A percentile compares a stretch with the other conserved stretches of the same genome.
These are phyloP conservation scores for Neodon shergylaensis DNA, from an alignment of 2,113 vertebrate species.

Conservation along the genomic window DNA sequence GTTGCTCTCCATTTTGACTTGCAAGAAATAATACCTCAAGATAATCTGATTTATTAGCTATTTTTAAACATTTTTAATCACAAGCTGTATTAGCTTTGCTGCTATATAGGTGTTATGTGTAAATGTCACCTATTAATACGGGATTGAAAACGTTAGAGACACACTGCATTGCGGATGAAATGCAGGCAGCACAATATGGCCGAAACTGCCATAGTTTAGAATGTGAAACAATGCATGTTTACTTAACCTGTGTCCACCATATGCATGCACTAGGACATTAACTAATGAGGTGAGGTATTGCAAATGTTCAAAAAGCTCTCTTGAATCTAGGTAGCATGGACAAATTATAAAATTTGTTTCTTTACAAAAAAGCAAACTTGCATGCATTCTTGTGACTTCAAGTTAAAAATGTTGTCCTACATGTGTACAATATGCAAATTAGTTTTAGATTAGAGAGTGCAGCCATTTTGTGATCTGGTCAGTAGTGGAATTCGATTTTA, in stretches of 20 bases:
- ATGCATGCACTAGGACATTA: slow-evolving; percentile 95
- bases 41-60: slow-evolving; percentile 97
- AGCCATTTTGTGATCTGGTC: slow-evolving; percentile 93
- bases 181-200: slow-evolving; percentile 94
- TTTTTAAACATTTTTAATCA: slow-evolving; percentile 96
- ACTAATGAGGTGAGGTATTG: slow-evolving; percentile 88
- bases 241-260: slow-evolving; percentile 92
- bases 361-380: slow-evolving; percentile 91
- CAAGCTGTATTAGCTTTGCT: slow-evolving; percentile 99
- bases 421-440: slow-evolving; percentile 94
- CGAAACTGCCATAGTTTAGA: slow-evolving; percentile 92
- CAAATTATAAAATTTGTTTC: slow-evolving; percentile 88
- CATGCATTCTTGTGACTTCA: slow-evolving; percentile 96
- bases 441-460: slow-evolving; percentile 95
- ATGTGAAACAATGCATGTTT: slow-evolving; percentile 96
- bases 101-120: slow-evolving; percentile 98
- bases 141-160: slow-evolving; percentile 91
- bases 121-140: slow-evolving; percentile 95
- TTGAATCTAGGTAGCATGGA: slow-evolving; percentile 95
- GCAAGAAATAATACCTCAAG: slow-evolving; percentile 98
- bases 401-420: slow-evolving; percentile 92
- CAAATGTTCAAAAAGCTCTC: slow-evolving; percentile 87
- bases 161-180: slow-evolving; percentile 91
- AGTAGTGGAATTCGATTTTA: slow-evolving; percentile 91
- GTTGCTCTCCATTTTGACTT: slow-evolving; percentile 96